phyloP scores from a whole-genome alignment of 2,888 invertebrate genomes.

The Lasius fuliginosus region DNA sequence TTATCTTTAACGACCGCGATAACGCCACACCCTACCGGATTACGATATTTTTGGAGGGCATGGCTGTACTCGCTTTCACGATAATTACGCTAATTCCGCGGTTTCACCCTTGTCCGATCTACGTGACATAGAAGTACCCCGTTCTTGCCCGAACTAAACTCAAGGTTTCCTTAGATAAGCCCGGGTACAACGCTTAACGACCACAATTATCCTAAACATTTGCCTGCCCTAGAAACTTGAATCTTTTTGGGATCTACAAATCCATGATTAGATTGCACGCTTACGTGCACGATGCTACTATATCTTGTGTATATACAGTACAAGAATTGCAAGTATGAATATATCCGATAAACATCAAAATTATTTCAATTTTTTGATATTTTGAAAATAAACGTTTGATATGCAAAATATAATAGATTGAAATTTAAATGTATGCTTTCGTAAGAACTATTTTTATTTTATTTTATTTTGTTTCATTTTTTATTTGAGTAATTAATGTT shows the following conservation, averaged over 20 bases:
- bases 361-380: background rate
- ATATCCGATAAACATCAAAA: conserved; percentile 10
- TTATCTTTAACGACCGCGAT: conserved; percentile 66
- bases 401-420: background rate
- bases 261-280: conserved; percentile 56
- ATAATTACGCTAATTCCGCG: conserved; percentile 74
- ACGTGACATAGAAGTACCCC: conserved; percentile 56
- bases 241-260: conserved; percentile 61
- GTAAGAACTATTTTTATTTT: background rate
- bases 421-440: background rate
- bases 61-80: conserved; percentile 58
- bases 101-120: conserved; percentile 58
- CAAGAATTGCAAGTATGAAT: background rate
- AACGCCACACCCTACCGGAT: conserved; percentile 30
- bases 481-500: background rate
- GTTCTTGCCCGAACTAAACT: conserved; percentile 57
- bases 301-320: background rate
- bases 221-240: conserved; percentile 29
- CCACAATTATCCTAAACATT: conserved; percentile 74
- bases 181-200: conserved; percentile 67
- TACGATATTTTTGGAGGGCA: conserved; percentile 56
- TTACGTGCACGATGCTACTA: background rate
- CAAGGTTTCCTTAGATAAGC: conserved; percentile 72
- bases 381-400: background rate
- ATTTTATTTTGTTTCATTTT: background rate